These are phyloP conservation scores for Uropetala carovei DNA, from an alignment of 2,888 invertebrate species.

Conservation along the genomic window DNA sequence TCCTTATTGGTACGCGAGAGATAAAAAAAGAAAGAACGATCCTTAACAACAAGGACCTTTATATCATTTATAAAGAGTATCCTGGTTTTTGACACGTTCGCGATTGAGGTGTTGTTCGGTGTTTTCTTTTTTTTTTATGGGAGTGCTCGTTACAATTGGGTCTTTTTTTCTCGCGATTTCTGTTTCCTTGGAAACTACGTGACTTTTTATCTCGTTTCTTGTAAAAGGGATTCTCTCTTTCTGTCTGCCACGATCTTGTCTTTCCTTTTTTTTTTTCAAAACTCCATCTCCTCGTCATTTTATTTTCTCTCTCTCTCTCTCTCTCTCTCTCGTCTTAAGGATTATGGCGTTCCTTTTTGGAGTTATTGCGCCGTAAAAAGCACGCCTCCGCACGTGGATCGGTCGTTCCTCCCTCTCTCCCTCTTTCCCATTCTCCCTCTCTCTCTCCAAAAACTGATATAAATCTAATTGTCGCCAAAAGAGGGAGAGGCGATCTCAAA, in stretches of 20 bases:
- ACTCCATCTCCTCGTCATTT: neutral
- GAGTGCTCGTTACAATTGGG: neutral
- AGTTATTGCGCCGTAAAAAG: slow-evolving; percentile 21
- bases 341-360: neutral
- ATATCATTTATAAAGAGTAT: neutral
- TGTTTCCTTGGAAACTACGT: neutral
- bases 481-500: neutral
- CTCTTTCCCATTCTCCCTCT: neutral
- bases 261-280: slow-evolving; percentile 4
- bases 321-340: slow-evolving; percentile 3
- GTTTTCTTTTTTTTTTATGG: neutral
- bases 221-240: neutral
- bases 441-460: neutral
- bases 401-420: neutral
- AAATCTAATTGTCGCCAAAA: neutral
- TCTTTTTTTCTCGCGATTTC: neutral
- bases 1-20: neutral
- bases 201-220: neutral
- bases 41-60: neutral
- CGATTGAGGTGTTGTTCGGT: neutral
- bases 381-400: neutral
- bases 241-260: neutral
- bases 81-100: neutral
- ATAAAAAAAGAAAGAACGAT: neutral
- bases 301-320: neutral